A percentile compares a stretch with the other conserved stretches of the same genome.
phyloP scores from a whole-genome alignment of 1,140 invertebrate species.

The Pantala flavescens region DNA sequence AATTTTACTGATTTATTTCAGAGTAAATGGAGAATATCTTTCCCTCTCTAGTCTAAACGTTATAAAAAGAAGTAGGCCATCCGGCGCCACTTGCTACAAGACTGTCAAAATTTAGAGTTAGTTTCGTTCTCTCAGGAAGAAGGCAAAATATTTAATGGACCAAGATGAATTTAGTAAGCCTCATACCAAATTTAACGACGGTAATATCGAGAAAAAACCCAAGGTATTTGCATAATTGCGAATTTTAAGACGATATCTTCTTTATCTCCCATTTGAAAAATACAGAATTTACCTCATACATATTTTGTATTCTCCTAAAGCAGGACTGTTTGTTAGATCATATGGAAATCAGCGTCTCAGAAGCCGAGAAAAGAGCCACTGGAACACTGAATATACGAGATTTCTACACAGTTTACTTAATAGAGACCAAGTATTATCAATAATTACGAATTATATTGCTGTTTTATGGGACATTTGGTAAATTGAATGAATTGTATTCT shows the following conservation, averaged over 20 bases:
- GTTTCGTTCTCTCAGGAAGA: too few relatives aligned
- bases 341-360: constrained; percentile 68
- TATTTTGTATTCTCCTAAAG: neutral
- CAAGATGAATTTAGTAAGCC: neutral
- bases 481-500: constrained; percentile 25
- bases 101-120: too few relatives aligned
- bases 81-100: too few relatives aligned
- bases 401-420: constrained; percentile 72
- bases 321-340: constrained; percentile 43
- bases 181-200: neutral
- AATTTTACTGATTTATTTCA: too few relatives aligned
- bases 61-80: too few relatives aligned
- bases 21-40: too few relatives aligned
- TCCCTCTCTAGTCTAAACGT: too few relatives aligned
- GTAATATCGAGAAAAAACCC: neutral
- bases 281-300: neutral
- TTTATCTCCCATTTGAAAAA: too few relatives aligned
- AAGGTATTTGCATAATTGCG: neutral
- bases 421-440: constrained; percentile 58
- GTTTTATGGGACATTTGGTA: neutral
- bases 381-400: constrained; percentile 68
- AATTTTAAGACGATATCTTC: neutral
- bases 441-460: neutral
- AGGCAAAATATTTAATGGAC: neutral
- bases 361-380: constrained; percentile 72